These are phyloP conservation scores for Gonioctena quinquepunctata DNA, from an alignment of 1,140 invertebrate genomes.

Conservation along the genomic window DNA sequence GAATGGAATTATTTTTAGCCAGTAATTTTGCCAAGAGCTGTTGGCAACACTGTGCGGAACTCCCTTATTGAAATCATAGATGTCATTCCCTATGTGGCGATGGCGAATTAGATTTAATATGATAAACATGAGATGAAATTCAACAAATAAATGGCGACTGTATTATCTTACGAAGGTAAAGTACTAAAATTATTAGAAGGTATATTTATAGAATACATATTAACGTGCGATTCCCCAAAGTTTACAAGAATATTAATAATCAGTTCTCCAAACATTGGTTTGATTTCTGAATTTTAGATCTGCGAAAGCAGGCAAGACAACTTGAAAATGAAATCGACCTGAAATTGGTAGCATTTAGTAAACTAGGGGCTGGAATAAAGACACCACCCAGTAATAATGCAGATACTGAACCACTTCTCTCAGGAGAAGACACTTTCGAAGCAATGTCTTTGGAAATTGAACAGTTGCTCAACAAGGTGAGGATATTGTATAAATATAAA, in stretches of 20 bases:
- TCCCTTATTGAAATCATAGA: no score
- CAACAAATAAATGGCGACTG: constrained; percentile 44
- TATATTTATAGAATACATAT: background rate
- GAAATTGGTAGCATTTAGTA: constrained; percentile 94
- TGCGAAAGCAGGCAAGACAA: constrained; percentile 89
- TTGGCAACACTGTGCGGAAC: no score
- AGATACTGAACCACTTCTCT: constrained; percentile 83
- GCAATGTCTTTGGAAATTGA: constrained; percentile 91
- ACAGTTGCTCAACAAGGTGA: constrained; percentile 81
- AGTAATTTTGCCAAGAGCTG: no score
- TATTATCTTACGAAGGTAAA: constrained; percentile 43
- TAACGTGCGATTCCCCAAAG: background rate
- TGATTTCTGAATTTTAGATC: constrained; percentile 64
- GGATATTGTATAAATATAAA: no score
- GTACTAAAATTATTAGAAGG: background rate
- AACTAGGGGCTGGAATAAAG: constrained; percentile 78
- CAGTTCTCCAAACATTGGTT: background rate
- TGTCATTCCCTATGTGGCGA: no score
- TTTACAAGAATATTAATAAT: background rate
- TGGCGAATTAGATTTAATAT: no score
- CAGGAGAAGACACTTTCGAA: constrained; percentile 89
- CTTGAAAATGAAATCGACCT: constrained; percentile 97
- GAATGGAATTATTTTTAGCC: no score
- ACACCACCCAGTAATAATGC: constrained; percentile 56
- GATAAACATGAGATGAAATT: no score